phyloP scores from a whole-genome alignment of 2,113 vertebrate genomes.

The Eonycteris spelaea region DNA sequence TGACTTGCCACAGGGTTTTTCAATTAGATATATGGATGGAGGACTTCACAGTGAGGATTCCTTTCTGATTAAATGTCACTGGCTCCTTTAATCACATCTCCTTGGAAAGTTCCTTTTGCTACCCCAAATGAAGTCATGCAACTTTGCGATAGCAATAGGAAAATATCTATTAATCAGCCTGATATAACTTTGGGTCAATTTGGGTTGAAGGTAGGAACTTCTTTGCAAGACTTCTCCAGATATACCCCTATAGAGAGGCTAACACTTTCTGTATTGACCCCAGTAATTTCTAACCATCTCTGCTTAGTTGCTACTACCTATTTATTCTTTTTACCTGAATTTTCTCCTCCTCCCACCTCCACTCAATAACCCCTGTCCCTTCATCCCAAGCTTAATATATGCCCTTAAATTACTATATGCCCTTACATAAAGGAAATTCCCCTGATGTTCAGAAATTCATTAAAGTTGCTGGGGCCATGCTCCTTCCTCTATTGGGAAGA shows the following conservation, averaged over 20 bases:
- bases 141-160: slow-evolving; percentile 33
- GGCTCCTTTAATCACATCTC: slow-evolving; percentile 17
- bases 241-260: neutral
- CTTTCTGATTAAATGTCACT: neutral
- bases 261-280: neutral
- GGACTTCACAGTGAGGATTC: neutral
- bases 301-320: neutral
- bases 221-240: neutral
- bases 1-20: neutral
- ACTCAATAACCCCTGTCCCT: neutral
- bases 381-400: neutral
- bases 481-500: slow-evolving; percentile 13
- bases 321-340: neutral
- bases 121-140: neutral
- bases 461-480: neutral
- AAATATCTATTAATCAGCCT: slow-evolving; percentile 10
- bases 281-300: neutral
- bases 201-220: neutral
- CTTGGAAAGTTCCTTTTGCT: slow-evolving; percentile 21
- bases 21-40: neutral
- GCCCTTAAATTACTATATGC: neutral
- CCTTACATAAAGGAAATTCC: neutral
- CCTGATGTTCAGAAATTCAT: slow-evolving; percentile 24
- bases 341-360: neutral
- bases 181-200: neutral